Percentiles rank a stretch among this genome's conserved stretches.
Evolutionary conservation across 2,797 vertebrate genomes (phyloP).

Genomic region (Antennarius maculatus): DNA sequence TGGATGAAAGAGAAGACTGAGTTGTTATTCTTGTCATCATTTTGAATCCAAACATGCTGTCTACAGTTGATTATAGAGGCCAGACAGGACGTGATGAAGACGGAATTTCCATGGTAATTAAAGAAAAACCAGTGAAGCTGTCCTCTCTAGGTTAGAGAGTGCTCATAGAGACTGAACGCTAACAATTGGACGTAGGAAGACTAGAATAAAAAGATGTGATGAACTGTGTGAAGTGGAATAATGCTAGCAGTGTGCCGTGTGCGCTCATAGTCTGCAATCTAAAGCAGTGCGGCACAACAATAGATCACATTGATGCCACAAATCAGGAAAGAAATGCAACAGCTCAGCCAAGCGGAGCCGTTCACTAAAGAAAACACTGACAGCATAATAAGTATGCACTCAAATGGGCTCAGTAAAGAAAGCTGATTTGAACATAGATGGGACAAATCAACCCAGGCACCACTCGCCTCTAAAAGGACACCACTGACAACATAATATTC

Average conservation of each 20-base stretch:
- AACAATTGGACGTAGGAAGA: neutral
- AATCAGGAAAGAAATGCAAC: conserved; percentile 39
- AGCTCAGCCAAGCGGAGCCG: conserved; percentile 37
- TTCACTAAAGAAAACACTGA: conserved; percentile 56
- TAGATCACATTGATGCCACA: conserved; percentile 7
- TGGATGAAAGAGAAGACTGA: conserved; percentile 18
- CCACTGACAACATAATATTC: conserved; percentile 63
- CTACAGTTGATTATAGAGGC: conserved; percentile 24
- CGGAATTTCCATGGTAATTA: conserved; percentile 7
- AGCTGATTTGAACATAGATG: conserved; percentile 50
- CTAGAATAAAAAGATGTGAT: too few species aligned
- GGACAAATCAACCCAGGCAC: conserved; percentile 43
- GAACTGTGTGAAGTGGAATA: too few species aligned
- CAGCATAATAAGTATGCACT: conserved; percentile 67
- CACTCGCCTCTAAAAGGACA: conserved; percentile 27
- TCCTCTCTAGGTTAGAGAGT: conserved; percentile 1
- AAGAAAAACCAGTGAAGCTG: conserved; percentile 10
- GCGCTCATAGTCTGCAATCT: conserved; percentile 1
- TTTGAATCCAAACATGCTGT: conserved; percentile 13
- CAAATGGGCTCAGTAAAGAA: conserved; percentile 36
- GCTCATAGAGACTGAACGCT: neutral
- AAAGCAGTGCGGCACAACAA: conserved; percentile 5
- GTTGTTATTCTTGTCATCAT: conserved; percentile 9
- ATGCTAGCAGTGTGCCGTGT: neutral
- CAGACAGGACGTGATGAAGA: conserved; percentile 9